phyloP scores from a whole-genome alignment of 2,113 vertebrate genomes.

The Oryzias melastigma region DNA sequence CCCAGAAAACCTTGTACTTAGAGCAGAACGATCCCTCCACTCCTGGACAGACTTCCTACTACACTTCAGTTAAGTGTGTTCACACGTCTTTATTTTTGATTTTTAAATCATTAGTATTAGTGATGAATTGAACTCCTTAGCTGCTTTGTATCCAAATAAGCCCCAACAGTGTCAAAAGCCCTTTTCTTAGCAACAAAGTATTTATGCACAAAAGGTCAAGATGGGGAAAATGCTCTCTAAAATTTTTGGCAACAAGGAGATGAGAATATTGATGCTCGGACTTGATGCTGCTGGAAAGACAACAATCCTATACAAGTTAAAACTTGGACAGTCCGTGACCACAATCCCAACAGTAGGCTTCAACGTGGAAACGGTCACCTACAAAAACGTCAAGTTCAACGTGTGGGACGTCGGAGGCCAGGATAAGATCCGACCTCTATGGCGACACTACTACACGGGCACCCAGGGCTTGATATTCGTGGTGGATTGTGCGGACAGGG shows the following conservation, averaged over 20 bases:
- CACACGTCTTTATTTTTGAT: conserved; percentile 49
- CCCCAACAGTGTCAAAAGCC: conserved; percentile 4
- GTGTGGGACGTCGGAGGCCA: conserved; percentile 99
- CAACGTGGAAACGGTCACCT: conserved; percentile 98
- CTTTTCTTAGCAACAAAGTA: conserved; percentile 50
- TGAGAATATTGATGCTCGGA: conserved; percentile 99
- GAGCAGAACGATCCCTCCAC: conserved; percentile 42
- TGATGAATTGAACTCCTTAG: conserved; percentile 2
- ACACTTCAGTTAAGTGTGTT: conserved; percentile 7
- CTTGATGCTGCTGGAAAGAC: conserved; percentile 98
- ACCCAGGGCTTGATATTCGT: conserved; percentile 98
- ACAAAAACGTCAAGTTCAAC: conserved; percentile 99
- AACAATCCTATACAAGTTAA: conserved; percentile 98
- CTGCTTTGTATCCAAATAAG: conserved; percentile 11
- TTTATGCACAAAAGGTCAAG: conserved; percentile 80
- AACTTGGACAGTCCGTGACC: conserved; percentile 98
- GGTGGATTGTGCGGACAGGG: conserved; percentile 98
- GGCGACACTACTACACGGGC: conserved; percentile 99
- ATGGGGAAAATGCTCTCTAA: conserved; percentile 99
- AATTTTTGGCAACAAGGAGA: conserved; percentile 99
- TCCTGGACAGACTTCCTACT: conserved; percentile 32
- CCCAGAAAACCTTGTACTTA: conserved; percentile 38
- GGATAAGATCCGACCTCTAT: conserved; percentile 97
- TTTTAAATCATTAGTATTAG: conserved; percentile 11
- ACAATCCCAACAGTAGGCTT: conserved; percentile 98